phyloP scores from a whole-genome alignment of 2,888 invertebrate genomes.

The Tholera decimalis region DNA sequence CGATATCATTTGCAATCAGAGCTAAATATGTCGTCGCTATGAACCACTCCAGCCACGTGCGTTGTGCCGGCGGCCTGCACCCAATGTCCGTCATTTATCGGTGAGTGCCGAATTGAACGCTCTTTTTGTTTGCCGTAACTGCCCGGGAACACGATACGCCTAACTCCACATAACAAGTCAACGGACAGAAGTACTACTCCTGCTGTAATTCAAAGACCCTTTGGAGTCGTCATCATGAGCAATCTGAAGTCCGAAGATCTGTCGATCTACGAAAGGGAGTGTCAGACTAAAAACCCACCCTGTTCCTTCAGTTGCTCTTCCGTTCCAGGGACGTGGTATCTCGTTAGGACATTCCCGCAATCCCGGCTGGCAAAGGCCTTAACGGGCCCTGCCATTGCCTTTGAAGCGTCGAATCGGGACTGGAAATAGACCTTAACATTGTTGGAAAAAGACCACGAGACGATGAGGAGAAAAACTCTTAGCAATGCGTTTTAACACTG shows the following conservation, averaged over 20 bases:
- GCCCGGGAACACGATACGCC: slow-evolving; percentile 13
- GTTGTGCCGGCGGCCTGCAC: neutral
- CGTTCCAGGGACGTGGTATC: too few relatives aligned
- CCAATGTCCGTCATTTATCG: slow-evolving; percentile 34
- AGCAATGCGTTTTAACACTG: neutral
- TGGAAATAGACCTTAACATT: neutral
- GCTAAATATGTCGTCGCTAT: slow-evolving; percentile 1
- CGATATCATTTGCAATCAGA: neutral
- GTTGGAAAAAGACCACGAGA: neutral
- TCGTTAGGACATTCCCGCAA: too few relatives aligned
- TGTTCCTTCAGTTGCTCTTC: too few relatives aligned
- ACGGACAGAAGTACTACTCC: neutral
- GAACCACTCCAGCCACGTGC: slow-evolving; percentile 6
- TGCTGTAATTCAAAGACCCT: neutral
- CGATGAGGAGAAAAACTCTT: neutral
- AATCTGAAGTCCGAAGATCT: too few relatives aligned
- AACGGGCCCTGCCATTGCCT: too few relatives aligned
- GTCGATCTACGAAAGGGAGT: too few relatives aligned
- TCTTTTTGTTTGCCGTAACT: slow-evolving; percentile 41
- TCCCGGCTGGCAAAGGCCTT: too few relatives aligned
- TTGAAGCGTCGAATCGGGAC: too few relatives aligned
- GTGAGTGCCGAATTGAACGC: slow-evolving; percentile 6
- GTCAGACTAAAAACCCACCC: too few relatives aligned
- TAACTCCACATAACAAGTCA: neutral
- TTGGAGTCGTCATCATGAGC: neutral